These are phyloP conservation scores for Pogonognathellus flavescens DNA, from an alignment of 1,140 invertebrate genomes.

Conservation along the genomic window DNA sequence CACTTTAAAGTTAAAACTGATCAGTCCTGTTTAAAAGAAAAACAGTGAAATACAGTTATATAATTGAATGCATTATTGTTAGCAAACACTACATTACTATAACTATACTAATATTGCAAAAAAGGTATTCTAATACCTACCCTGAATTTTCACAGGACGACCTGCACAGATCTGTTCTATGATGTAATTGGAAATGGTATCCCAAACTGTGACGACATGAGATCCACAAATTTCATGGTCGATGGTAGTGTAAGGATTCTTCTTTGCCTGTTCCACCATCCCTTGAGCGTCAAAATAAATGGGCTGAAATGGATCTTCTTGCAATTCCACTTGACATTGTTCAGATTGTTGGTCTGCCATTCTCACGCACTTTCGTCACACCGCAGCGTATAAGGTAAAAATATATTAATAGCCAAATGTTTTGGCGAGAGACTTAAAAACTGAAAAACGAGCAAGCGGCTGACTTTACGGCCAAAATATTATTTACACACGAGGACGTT, in stretches of 20 bases:
- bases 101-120: too few relatives aligned
- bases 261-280: conserved; percentile 54
- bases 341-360: conserved; percentile 4
- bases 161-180: conserved; percentile 39
- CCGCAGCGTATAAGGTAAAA: too few relatives aligned
- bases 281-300: conserved; percentile 61
- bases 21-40: conserved; percentile 7
- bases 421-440: too few relatives aligned
- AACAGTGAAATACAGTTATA: not conserved
- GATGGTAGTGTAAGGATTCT: conserved; percentile 50
- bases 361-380: not conserved
- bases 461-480: too few relatives aligned
- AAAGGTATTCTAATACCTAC: not conserved
- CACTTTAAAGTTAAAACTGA: conserved; percentile 58
- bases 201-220: conserved; percentile 54
- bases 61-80: not conserved
- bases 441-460: too few relatives aligned
- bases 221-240: conserved; percentile 44
- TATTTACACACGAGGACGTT: too few relatives aligned
- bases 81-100: too few relatives aligned
- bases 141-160: conserved; percentile 40
- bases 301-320: conserved; percentile 21
- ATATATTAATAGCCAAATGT: too few relatives aligned
- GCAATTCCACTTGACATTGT: not conserved
- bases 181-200: conserved; percentile 48